phyloP scores from a whole-genome alignment of 2,888 invertebrate species.

The Andrena camellia region DNA sequence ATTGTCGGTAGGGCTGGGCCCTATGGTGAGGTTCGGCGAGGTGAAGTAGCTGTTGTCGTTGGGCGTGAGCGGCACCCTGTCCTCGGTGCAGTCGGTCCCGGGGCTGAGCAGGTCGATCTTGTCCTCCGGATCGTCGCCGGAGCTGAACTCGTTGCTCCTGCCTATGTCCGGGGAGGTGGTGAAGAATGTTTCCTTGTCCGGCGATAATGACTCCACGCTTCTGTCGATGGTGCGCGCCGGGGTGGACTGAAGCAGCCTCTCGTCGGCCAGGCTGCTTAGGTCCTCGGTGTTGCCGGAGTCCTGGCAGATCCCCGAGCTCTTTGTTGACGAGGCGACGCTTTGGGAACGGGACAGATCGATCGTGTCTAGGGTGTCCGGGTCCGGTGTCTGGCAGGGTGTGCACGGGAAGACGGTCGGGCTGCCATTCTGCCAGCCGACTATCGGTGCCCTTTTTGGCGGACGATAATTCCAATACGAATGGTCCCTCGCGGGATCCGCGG shows the following conservation, averaged over 20 bases:
- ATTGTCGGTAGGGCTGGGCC: constrained; percentile 63
- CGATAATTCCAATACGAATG: constrained; percentile 14
- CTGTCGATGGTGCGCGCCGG: constrained; percentile 78
- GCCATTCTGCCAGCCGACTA: constrained; percentile 82
- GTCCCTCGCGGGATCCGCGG: constrained; percentile 60
- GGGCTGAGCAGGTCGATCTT: constrained; percentile 70
- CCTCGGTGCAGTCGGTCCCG: constrained; percentile 75
- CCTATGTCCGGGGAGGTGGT: constrained; percentile 65
- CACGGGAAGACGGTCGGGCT: constrained; percentile 80
- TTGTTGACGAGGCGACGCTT: constrained; percentile 45
- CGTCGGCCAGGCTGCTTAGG: constrained; percentile 79
- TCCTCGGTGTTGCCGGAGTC: constrained; percentile 82
- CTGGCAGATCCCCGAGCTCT: constrained; percentile 78
- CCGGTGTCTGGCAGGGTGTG: constrained; percentile 64
- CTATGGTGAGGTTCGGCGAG: constrained; percentile 73
- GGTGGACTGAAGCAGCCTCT: constrained; percentile 77
- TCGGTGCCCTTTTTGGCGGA: constrained; percentile 73
- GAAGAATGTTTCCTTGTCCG: constrained; percentile 73
- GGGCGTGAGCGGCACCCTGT: constrained; percentile 70
- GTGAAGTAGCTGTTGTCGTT: constrained; percentile 67
- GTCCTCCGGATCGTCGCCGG: constrained; percentile 66
- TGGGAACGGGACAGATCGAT: constrained; percentile 35
- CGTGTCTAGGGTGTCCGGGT: constrained; percentile 33
- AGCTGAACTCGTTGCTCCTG: constrained; percentile 67
- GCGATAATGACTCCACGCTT: constrained; percentile 76